Evolutionary conservation across 2,113 vertebrate genomes (phyloP).

Genomic region (Bostrychus sinensis): DNA sequence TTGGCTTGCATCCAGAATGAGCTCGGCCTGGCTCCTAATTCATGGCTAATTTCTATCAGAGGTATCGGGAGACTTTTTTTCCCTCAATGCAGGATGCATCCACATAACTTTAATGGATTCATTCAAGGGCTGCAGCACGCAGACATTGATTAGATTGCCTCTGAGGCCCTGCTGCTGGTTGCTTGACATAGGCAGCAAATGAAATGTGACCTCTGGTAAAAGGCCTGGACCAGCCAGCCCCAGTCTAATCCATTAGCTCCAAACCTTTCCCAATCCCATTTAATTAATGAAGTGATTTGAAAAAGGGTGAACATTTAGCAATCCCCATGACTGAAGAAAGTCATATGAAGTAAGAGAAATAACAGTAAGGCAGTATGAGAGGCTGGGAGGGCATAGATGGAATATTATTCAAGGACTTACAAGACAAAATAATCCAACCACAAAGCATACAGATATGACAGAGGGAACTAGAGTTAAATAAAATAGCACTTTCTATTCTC

Average conservation of each 20-base stretch:
- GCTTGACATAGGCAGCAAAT: constrained; percentile 91
- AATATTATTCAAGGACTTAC: constrained; percentile 55
- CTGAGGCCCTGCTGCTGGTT: constrained; percentile 78
- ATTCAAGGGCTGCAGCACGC: constrained; percentile 81
- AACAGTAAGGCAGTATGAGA: constrained; percentile 30
- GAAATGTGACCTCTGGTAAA: constrained; percentile 92
- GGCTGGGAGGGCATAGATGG: constrained; percentile 27
- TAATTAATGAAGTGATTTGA: constrained; percentile 95
- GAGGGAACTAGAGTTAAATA: no score
- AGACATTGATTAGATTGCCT: constrained; percentile 92
- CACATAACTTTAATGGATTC: constrained; percentile 91
- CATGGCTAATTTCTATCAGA: constrained; percentile 94
- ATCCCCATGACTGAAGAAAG: constrained; percentile 76
- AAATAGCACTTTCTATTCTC: no score
- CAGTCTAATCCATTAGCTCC: constrained; percentile 84
- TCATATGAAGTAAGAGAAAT: constrained; percentile 59
- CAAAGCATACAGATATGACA: no score
- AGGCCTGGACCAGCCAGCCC: constrained; percentile 83
- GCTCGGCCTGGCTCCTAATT: constrained; percentile 89
- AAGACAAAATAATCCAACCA: constrained; percentile 61
- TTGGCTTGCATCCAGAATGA: constrained; percentile 90
- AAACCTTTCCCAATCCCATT: constrained; percentile 89
- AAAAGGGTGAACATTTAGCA: constrained; percentile 84
- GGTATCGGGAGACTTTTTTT: constrained; percentile 89
- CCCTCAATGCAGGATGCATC: constrained; percentile 85